phyloP scores from a whole-genome alignment of 2,888 invertebrate species.

The Saturnia japonica region DNA sequence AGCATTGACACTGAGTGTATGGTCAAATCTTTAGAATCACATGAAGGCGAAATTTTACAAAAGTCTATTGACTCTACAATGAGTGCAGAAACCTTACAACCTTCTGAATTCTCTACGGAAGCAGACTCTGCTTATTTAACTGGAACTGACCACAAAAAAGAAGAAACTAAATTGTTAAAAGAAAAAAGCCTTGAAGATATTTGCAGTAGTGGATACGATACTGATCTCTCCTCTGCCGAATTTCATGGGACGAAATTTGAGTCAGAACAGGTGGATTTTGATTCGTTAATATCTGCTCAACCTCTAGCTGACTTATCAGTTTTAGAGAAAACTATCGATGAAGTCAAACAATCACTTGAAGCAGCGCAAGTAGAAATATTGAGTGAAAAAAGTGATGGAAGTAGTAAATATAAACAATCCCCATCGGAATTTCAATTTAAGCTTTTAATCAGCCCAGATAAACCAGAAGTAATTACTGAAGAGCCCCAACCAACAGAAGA shows the following conservation, averaged over 20 bases:
- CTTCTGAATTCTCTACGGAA: conserved; percentile 78
- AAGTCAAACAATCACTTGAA: conserved; percentile 87
- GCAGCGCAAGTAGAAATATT: conserved; percentile 87
- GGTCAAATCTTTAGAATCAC: conserved; percentile 78
- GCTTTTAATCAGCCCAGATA: conserved; percentile 78
- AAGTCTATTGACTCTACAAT: conserved; percentile 80
- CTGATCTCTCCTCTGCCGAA: conserved; percentile 85
- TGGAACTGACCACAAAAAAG: conserved; percentile 71
- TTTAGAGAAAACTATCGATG: conserved; percentile 86
- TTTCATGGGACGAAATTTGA: conserved; percentile 80
- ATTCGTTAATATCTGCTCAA: conserved; percentile 77
- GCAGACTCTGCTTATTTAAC: conserved; percentile 78
- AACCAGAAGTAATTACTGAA: conserved; percentile 82
- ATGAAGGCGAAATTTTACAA: conserved; percentile 76
- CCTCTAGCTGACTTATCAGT: conserved; percentile 79
- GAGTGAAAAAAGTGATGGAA: conserved; percentile 84
- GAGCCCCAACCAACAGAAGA: conserved; percentile 78
- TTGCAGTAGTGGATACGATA: conserved; percentile 85
- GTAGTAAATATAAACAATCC: conserved; percentile 86
- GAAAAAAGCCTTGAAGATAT: conserved; percentile 85
- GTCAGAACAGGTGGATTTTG: conserved; percentile 74
- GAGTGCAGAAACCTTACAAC: conserved; percentile 77
- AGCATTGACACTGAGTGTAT: conserved; percentile 77
- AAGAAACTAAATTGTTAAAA: conserved; percentile 71
- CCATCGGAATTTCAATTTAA: conserved; percentile 89